A percentile compares a stretch with the other conserved stretches of the same genome.
Evolutionary conservation across 2,113 vertebrate genomes (phyloP).

Genomic region (Aphyosemion australe): DNA sequence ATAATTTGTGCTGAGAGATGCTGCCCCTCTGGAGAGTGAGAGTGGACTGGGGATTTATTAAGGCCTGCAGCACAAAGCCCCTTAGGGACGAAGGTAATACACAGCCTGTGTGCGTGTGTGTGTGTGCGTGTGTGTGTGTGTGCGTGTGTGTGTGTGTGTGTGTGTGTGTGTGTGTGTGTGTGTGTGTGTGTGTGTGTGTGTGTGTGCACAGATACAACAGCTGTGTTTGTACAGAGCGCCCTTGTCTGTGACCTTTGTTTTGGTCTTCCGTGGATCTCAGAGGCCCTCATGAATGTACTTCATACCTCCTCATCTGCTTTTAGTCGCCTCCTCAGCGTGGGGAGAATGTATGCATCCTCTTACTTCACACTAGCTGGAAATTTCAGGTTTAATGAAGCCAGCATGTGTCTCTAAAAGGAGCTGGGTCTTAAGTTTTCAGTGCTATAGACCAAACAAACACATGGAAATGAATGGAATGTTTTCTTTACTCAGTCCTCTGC

Average conservation of each 20-base stretch:
- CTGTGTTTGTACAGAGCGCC: constrained; percentile 75
- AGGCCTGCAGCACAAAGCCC: constrained; percentile 42
- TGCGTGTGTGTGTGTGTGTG: constrained; percentile 19
- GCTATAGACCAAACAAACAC: constrained; percentile 40
- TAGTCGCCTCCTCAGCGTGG: background rate
- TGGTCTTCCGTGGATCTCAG: constrained; percentile 21
- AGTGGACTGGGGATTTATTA: constrained; percentile 62
- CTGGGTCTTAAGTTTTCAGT: constrained; percentile 14
- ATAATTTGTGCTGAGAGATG: constrained; percentile 73
- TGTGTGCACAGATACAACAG: constrained; percentile 54
- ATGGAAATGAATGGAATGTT: constrained; percentile 17
- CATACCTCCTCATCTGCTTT: constrained; percentile 22
- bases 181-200: constrained; percentile 35
- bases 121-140: constrained; percentile 23
- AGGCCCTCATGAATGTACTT: constrained; percentile 20
- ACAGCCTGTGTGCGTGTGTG: constrained; percentile 23
- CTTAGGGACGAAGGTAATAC: constrained; percentile 40
- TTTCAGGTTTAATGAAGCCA: constrained; percentile 43
- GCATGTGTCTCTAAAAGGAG: constrained; percentile 41
- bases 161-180: too few species aligned
- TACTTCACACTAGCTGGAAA: constrained; percentile 13
- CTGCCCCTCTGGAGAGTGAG: constrained; percentile 50
- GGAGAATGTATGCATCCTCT: constrained; percentile 24
- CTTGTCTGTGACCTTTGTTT: constrained; percentile 64
- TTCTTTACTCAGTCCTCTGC: constrained; percentile 22